Conservation (phyloP, 2,113 vertebrate species). For the Phaethornis superciliosus region DNA sequence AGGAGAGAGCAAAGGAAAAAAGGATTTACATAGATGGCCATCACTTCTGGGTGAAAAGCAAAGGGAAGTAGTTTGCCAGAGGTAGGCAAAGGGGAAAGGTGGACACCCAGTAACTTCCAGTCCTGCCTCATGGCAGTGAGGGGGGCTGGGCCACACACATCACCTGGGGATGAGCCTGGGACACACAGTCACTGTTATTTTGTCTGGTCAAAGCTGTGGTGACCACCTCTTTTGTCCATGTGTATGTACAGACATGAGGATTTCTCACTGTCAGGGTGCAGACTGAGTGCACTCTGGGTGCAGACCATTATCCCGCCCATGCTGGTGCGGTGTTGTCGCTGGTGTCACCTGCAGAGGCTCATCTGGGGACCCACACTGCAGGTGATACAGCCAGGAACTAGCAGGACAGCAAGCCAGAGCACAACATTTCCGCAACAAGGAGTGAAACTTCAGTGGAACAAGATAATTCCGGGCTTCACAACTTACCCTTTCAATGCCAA, state of each 20-base stretch:
- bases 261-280: not conserved
- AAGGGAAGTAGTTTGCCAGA: not conserved
- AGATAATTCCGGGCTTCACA: not conserved
- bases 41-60: not conserved
- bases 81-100: not conserved
- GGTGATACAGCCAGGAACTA: not conserved
- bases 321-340: not conserved
- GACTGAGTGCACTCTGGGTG: not conserved
- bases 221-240: not conserved
- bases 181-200: not conserved
- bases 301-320: not conserved
- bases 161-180: not conserved
- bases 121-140: not conserved
- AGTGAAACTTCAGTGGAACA: not conserved
- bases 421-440: not conserved
- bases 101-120: not conserved
- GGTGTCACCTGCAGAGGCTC: not conserved
- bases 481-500: not conserved
- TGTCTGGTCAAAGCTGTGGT: not conserved
- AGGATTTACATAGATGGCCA: not conserved
- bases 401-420: not conserved
- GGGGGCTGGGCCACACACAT: not conserved
- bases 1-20: not conserved
- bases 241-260: not conserved
- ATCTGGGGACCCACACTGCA: accelerated